Evolutionary conservation across 2,113 vertebrate genomes (phyloP).

Genomic region (Eulemur macaco): DNA sequence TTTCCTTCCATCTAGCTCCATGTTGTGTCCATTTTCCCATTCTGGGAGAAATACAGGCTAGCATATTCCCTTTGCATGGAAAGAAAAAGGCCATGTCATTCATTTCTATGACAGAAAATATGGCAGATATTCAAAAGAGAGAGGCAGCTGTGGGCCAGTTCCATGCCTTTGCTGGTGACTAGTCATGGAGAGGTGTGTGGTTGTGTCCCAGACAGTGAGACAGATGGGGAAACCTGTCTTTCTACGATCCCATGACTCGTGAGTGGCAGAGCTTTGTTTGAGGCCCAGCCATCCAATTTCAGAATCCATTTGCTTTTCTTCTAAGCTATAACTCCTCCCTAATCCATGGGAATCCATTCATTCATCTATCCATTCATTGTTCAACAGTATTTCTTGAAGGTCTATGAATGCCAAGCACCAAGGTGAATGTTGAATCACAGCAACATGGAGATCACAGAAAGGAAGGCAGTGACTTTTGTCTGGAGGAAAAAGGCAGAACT

Average conservation of each 20-base stretch:
- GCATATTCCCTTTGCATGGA: background rate
- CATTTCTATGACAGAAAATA: background rate
- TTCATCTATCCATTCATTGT: background rate
- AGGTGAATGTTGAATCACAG: background rate
- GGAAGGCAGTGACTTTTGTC: background rate
- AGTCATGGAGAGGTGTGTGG: background rate
- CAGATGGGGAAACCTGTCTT: background rate
- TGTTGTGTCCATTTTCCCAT: background rate
- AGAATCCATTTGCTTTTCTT: background rate
- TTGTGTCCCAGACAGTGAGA: background rate
- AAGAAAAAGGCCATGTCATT: background rate
- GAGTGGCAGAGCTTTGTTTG: background rate
- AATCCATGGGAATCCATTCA: background rate
- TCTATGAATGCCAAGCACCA: background rate
- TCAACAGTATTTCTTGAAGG: background rate
- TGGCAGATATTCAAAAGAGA: background rate
- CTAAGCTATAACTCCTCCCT: background rate
- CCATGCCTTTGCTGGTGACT: background rate
- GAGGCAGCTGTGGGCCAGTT: background rate
- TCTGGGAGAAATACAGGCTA: background rate
- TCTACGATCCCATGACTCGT: background rate
- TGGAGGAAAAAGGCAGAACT: background rate
- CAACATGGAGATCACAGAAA: background rate
- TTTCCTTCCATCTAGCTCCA: background rate
- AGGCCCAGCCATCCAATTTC: background rate